Conservation (phyloP, 2,797 vertebrate species). For the Enteromius paludinosus region DNA sequence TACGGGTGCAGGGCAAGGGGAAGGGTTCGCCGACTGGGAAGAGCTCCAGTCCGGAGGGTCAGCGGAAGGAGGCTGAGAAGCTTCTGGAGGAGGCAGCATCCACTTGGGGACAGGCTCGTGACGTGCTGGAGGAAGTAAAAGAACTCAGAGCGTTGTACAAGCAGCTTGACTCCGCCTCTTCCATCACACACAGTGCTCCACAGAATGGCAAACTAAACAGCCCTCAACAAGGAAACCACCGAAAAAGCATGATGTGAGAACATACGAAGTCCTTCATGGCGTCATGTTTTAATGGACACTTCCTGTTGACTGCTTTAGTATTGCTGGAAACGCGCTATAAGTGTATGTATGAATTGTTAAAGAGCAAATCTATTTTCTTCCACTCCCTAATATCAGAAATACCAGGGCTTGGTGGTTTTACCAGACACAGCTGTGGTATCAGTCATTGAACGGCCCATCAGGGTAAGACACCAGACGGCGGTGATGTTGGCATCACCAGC, state of each 20-base stretch:
- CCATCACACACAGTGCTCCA: constrained; percentile 62
- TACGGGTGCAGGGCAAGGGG: constrained; percentile 69
- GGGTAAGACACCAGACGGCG: constrained; percentile 21
- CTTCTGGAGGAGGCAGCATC: constrained; percentile 86
- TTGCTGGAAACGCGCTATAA: constrained; percentile 27
- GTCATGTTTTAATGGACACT: constrained; percentile 17
- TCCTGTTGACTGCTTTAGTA: constrained; percentile 14
- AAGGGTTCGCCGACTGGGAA: constrained; percentile 71
- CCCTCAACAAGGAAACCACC: constrained; percentile 75
- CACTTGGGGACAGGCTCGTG: constrained; percentile 87
- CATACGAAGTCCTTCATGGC: not conserved
- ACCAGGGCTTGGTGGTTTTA: not conserved
- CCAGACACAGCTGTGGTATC: not conserved
- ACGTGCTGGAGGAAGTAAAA: constrained; percentile 89
- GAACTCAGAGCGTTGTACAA: constrained; percentile 86
- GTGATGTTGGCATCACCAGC: constrained; percentile 33
- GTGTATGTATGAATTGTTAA: constrained; percentile 28
- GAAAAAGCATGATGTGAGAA: constrained; percentile 86
- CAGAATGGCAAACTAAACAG: constrained; percentile 73
- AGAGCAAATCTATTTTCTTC: constrained; percentile 46
- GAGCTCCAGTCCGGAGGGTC: constrained; percentile 67
- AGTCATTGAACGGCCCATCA: constrained; percentile 19
- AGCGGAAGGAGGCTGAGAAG: constrained; percentile 82
- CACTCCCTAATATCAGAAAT: constrained; percentile 39
- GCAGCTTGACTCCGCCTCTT: constrained; percentile 75